These are phyloP conservation scores for Fulica atra DNA, from an alignment of 2,113 vertebrate genomes.

Conservation along the genomic window DNA sequence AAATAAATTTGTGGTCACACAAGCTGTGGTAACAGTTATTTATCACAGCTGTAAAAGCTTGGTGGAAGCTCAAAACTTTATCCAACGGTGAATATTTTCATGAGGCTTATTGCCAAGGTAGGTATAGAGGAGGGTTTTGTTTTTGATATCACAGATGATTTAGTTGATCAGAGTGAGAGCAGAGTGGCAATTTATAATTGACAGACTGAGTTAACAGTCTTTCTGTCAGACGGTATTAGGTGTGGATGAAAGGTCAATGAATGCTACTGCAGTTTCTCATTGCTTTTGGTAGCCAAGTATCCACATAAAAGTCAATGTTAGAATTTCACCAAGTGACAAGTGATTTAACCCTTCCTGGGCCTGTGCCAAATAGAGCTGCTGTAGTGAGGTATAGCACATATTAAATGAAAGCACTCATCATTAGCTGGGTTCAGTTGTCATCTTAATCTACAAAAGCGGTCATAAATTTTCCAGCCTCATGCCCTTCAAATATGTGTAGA, in stretches of 20 bases:
- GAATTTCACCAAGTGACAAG: not conserved
- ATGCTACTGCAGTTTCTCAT: not conserved
- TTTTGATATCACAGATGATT: constrained; percentile 35
- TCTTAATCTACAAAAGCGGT: not conserved
- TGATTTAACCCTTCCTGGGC: constrained; percentile 2
- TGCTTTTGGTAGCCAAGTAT: not conserved
- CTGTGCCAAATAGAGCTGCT: not conserved
- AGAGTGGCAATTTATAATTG: constrained; percentile 34
- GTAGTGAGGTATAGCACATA: not conserved
- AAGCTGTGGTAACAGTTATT: not conserved
- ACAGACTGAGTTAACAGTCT: not conserved
- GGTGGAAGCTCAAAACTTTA: not conserved
- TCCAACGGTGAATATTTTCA: not conserved
- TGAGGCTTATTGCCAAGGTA: constrained; percentile 4
- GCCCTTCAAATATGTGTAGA: not conserved
- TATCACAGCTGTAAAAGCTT: constrained; percentile 20
- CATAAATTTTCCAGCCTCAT: not conserved
- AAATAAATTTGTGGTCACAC: not conserved
- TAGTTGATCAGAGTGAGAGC: constrained; percentile 32
- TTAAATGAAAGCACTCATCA: not conserved
- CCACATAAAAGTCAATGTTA: not conserved
- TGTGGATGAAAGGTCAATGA: constrained; percentile 18
- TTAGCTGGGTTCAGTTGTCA: not conserved
- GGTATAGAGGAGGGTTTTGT: not conserved
- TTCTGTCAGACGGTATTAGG: not conserved